A percentile compares a stretch with the other conserved stretches of the same genome.
phyloP scores from a whole-genome alignment of 2,888 invertebrate genomes.

The Podabrus alpinus region DNA sequence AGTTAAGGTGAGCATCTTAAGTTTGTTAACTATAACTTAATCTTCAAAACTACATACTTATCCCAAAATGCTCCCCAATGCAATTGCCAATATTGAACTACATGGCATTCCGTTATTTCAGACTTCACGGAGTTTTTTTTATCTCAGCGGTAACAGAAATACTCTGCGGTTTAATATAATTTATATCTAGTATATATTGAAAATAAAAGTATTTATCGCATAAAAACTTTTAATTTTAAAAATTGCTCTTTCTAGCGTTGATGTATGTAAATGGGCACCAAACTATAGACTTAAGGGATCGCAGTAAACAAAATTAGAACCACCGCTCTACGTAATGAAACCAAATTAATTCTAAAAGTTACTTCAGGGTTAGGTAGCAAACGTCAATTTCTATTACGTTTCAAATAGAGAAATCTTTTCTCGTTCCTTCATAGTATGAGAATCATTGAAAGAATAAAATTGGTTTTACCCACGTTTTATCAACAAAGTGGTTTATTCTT shows the following conservation, averaged over 20 bases:
- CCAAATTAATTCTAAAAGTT: not conserved
- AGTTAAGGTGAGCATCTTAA: too few species aligned
- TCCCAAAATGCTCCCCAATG: not conserved
- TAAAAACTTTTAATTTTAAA: not conserved
- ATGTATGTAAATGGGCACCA: not conserved
- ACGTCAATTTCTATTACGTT: not conserved
- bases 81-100: not conserved
- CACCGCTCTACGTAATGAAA: not conserved
- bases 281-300: not conserved
- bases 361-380: not conserved
- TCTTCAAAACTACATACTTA: not conserved
- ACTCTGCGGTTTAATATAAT: not conserved
- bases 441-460: not conserved
- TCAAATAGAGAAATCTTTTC: not conserved
- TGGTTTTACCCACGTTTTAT: not conserved
- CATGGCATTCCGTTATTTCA: not conserved
- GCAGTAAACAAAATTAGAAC: not conserved
- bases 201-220: not conserved
- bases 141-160: not conserved
- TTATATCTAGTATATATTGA: not conserved
- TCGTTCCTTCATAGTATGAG: not conserved
- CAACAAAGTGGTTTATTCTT: not conserved
- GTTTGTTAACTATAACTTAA: not conserved
- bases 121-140: not conserved
- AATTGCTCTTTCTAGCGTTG: not conserved